phyloP scores from a whole-genome alignment of 2,888 invertebrate genomes.

The Acrobeloides nanus region DNA sequence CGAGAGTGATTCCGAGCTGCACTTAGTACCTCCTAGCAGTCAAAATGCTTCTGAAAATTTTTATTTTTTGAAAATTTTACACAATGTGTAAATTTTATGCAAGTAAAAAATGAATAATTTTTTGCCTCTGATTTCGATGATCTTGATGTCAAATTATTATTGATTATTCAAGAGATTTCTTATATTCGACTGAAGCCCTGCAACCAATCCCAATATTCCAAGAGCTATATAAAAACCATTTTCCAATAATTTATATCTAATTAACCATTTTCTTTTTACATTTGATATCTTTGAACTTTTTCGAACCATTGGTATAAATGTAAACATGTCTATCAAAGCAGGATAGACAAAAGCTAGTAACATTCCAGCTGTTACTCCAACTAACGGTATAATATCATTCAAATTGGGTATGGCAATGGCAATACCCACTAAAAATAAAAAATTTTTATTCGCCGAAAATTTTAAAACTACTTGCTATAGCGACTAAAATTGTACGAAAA shows the following conservation, averaged over 20 bases:
- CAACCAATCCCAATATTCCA: constrained; percentile 34
- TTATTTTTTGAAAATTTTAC: too few relatives aligned
- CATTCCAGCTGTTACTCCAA: constrained; percentile 48
- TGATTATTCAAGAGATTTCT: constrained; percentile 11
- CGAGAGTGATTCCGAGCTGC: too few relatives aligned
- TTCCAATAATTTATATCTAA: too few relatives aligned
- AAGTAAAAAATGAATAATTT: too few relatives aligned
- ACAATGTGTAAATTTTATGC: too few relatives aligned
- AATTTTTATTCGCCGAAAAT: too few relatives aligned
- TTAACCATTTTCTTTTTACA: background rate
- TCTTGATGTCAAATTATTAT: constrained; percentile 4
- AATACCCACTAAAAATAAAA: constrained; percentile 33
- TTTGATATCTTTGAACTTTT: constrained; percentile 1
- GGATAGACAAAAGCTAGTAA: constrained; percentile 48
- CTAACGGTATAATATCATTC: constrained; percentile 49
- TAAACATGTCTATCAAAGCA: constrained; percentile 35
- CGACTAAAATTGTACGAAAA: too few relatives aligned
- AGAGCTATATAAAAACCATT: constrained; percentile 17
- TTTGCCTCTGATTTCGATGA: too few relatives aligned
- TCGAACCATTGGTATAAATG: constrained; percentile 31
- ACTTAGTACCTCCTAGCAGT: too few relatives aligned
- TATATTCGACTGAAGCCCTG: constrained; percentile 35
- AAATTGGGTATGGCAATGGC: constrained; percentile 46
- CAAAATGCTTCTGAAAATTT: too few relatives aligned
- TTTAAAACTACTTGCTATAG: too few relatives aligned